Base-by-base conservation (phyloP, 1,140 invertebrate species). In the Eciton burchellii region DNA sequence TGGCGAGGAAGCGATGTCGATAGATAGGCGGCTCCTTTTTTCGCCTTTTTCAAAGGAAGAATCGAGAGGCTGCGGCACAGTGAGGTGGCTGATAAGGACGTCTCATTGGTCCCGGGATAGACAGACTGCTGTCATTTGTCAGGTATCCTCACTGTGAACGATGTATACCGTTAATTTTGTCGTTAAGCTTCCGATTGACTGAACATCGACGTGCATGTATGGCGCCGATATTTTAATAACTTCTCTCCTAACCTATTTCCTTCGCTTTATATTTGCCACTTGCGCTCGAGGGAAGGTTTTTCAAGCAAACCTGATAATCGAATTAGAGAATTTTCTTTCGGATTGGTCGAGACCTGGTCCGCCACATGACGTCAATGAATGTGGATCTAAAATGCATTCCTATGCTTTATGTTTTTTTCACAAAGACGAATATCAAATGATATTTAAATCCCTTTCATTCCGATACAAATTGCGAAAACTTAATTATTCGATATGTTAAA, bases 81-180 rank as follows among this genome's bases (percentile, higher is more conserved):
- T 71, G 66, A 84, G 84, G 65, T 72, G 73, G 68, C 81, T 84
- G 90, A 90, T 89, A 90, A 89, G 82, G 82, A 82, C 87, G 89
- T 89, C 85, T 90, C 85, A 88, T 90, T 90, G 89, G 89, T 83
- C 84, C 63, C 56, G 43, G 73, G 87, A 91, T 88, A 85, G 89
- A 91, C 86, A 84, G 89, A 89, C 87, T 84, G 84, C 83, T 87
- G 89, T 90, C 90, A 89, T 91, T 91, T 91, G 87, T 90, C 88
- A 90, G 83, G 57, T 65, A 84, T 87, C 79, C 35, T 71, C 73
- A 35, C 62, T 19, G 56, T 21, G 29, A 77, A 73, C 68, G 81
- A 68, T 47, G 52, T 72, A 45, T 81, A 72, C 60, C 49, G 76
- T 81, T 83, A 86, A 83, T 49, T 71, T 49, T 72, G 14, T 57